Conservation (phyloP, 2,888 invertebrate species). For the Nomada ferruginata region DNA sequence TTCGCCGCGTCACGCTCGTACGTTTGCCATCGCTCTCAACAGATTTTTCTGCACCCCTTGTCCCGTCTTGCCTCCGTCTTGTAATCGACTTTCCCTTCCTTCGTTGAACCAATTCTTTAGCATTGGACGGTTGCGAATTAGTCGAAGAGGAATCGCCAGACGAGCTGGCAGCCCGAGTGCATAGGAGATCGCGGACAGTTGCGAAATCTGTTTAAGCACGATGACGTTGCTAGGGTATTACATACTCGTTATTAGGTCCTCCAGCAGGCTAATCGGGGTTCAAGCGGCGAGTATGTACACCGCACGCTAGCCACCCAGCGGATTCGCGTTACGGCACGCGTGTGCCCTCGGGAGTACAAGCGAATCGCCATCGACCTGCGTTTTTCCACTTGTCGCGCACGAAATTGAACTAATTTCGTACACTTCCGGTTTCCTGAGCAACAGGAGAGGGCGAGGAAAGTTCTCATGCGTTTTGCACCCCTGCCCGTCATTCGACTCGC, state of each 20-base stretch:
- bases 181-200: slow-evolving; percentile 25
- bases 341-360: slow-evolving; percentile 36
- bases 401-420: slow-evolving; percentile 63
- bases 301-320: slow-evolving; percentile 21
- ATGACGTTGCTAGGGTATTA: slow-evolving; percentile 42
- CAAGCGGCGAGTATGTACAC: background rate
- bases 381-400: slow-evolving; percentile 66
- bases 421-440: slow-evolving; percentile 58
- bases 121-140: background rate
- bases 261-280: slow-evolving; percentile 30
- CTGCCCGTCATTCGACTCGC: no score
- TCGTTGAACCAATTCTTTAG: background rate
- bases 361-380: slow-evolving; percentile 39
- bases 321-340: slow-evolving; percentile 47
- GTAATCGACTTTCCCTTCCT: background rate
- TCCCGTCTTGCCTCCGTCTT: no score
- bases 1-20: background rate
- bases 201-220: slow-evolving; percentile 52
- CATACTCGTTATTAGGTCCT: slow-evolving; percentile 30
- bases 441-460: slow-evolving; percentile 6
- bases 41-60: background rate
- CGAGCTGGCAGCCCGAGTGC: background rate
- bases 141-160: slow-evolving; percentile 6
- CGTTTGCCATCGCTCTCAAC: background rate
- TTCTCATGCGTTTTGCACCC: slow-evolving; percentile 35